These are phyloP conservation scores for Musca domestica DNA, from an alignment of 1,140 invertebrate genomes.

Conservation along the genomic window DNA sequence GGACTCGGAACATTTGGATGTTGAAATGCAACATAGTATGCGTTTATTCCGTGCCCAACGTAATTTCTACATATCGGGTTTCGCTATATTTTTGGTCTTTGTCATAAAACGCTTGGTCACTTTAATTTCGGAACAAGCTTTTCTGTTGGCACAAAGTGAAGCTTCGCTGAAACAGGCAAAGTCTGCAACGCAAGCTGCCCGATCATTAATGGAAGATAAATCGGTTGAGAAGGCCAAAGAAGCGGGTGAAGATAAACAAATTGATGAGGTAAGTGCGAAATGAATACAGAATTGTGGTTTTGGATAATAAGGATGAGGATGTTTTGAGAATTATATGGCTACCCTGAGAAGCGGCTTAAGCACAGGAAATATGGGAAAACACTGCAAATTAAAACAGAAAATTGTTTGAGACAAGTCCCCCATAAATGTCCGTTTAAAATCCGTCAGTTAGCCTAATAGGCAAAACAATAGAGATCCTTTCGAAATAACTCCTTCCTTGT, in stretches of 20 bases:
- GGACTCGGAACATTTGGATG: slow-evolving; percentile 68
- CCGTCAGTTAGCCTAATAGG: too few relatives aligned
- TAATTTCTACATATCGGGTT: slow-evolving; percentile 99
- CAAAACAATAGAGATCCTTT: too few relatives aligned
- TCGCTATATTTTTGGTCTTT: slow-evolving; percentile 81
- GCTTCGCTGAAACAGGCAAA: slow-evolving; percentile 89
- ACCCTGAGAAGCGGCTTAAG: too few relatives aligned
- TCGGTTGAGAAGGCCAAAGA: slow-evolving; percentile 54
- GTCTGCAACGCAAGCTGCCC: slow-evolving; percentile 80
- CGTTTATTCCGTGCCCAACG: slow-evolving; percentile 93
- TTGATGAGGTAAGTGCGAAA: slow-evolving; percentile 51
- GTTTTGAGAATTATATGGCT: background rate
- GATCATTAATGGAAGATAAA: slow-evolving; percentile 65
- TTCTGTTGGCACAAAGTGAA: slow-evolving; percentile 79
- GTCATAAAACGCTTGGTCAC: slow-evolving; percentile 82
- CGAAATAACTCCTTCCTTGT: too few relatives aligned
- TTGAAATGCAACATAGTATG: slow-evolving; percentile 93
- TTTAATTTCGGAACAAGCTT: slow-evolving; percentile 79
- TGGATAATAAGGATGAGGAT: background rate
- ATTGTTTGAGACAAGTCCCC: too few relatives aligned
- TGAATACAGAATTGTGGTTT: background rate
- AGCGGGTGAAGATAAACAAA: slow-evolving; percentile 50
- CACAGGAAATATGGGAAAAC: too few relatives aligned
- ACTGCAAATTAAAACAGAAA: too few relatives aligned
- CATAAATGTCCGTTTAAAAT: too few relatives aligned